phyloP scores from a whole-genome alignment of 2,113 vertebrate genomes.

The Murina feae region DNA sequence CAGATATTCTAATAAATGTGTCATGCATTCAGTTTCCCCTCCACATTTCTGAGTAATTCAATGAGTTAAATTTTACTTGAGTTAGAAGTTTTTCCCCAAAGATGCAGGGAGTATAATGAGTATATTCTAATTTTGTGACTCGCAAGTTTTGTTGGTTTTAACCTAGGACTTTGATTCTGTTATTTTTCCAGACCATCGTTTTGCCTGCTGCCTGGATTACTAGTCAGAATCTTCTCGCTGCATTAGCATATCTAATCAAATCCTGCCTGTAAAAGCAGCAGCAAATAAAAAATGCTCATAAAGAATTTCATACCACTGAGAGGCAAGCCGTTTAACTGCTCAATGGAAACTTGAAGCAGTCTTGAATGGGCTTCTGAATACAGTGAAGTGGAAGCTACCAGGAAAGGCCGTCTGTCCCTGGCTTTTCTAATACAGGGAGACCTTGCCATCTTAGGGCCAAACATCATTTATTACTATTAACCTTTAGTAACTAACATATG shows the following conservation, averaged over 20 bases:
- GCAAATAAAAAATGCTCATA: background rate
- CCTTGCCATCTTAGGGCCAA: background rate
- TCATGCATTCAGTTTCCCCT: background rate
- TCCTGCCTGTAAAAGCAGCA: background rate
- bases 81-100: background rate
- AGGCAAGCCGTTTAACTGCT: background rate
- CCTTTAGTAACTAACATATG: conserved; percentile 36
- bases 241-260: background rate
- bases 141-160: background rate
- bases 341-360: conserved; percentile 24
- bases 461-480: background rate
- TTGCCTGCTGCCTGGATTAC: background rate
- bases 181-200: background rate
- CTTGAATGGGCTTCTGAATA: conserved; percentile 9
- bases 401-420: background rate
- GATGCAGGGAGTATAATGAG: background rate
- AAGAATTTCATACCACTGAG: background rate
- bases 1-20: background rate
- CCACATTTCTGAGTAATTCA: background rate
- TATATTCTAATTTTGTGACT: background rate
- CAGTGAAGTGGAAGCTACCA: background rate
- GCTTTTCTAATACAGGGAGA: background rate
- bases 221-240: background rate
- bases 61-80: background rate
- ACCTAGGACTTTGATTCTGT: background rate